Base-by-base conservation (phyloP, 2,888 invertebrate genomes). In the Nomada fabriciana region DNA sequence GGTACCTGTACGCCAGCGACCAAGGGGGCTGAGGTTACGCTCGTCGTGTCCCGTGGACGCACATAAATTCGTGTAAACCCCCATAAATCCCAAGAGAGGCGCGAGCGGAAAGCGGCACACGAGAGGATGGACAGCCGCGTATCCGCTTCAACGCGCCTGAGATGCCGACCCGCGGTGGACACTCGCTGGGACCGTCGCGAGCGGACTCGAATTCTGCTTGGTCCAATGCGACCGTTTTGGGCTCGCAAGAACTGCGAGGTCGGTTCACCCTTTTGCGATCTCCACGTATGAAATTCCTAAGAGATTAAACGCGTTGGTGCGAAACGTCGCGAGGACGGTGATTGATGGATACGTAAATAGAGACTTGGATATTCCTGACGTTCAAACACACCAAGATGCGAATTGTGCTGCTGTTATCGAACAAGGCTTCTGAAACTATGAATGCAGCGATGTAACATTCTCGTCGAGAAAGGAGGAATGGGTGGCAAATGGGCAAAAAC, bases 61-160 rank as follows among this genome's bases (percentile, higher is more conserved):
- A 88, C 90, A 91, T 91, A 91, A 91, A 91, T 91, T 90, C 89
- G 84, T 82, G 77, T 82, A 89, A 90, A 91, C 90, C 90, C 82
- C 89, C 90, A 91, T 91, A 91, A 91, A 91, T 91, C 90, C 83
- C 89, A 75, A 77, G 86, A 83, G 88, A 86, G 90, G 90, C 86
- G 90, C 86, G 87, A 91, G 87, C 85, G 86, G 84, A 84, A 88
- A 84, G 86, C 89, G 89, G 87, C 89, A 86, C 84, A 75, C 55
- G 76, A 74, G 82, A 77, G 82, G 86, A 88, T 85, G 81, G 86
- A 89, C 87, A 79, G 87, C 86, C 84, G 83, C 73, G 76, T 80
- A 74, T 79, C 77, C 82, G 68, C 79, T 76, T 77, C 72, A 76
- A 77, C 76, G 70, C 80, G 80, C 80, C 25, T 57, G 80, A 73